Evolutionary conservation across 2,113 vertebrate species (phyloP), one percentile per base, ranked within the genome.

Genomic region (Tamias sibiricus): DNA sequence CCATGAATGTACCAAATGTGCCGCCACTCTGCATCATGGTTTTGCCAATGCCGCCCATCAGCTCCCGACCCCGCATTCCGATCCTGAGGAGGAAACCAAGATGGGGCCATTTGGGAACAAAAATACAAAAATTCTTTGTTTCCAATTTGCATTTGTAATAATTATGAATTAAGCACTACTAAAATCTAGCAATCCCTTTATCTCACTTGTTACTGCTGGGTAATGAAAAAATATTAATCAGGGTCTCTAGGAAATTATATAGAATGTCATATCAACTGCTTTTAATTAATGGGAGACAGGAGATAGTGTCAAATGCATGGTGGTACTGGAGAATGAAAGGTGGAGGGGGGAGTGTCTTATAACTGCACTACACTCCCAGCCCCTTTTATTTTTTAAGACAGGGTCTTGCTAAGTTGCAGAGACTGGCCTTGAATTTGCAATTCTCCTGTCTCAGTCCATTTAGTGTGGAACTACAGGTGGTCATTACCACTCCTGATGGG

Each of bases 11-110:
- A 57, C 99, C 99, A 87, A 99, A 99, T 0, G 99, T 99, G 76
- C 99, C 99, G 4, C 99, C 99, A 3, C 99, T 99, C 89, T 99
- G 99, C 99, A 99, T 99, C 99, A 99, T 99, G 44, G 99, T 99
- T 99, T 99, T 99, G 76, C 99, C 99, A 83, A 99, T 99, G 91
- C 99, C 99, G 42, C 99, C 99, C 99, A 99, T 99, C 98, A 99
- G 99, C 98, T 99, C 99, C 96, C 99, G 98, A 98, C 99, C 99
- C 80, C 99, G 99, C 99, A 99, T 99, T 88, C 99, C 99, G 37
- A 99, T 98, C 99, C 99, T 99, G 97, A 97, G 1, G 97, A 91
- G 95, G 89, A 97, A 97, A 97, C 75, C 90, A 94, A 95, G 66
- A 96, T 95, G 80, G 44, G 52, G 40, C 75, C 37, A 90, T 40